Evolutionary conservation across 2,888 invertebrate genomes (phyloP), one percentile per base, ranked within the genome.

Genomic region (Cheiracanthium punctorium): DNA sequence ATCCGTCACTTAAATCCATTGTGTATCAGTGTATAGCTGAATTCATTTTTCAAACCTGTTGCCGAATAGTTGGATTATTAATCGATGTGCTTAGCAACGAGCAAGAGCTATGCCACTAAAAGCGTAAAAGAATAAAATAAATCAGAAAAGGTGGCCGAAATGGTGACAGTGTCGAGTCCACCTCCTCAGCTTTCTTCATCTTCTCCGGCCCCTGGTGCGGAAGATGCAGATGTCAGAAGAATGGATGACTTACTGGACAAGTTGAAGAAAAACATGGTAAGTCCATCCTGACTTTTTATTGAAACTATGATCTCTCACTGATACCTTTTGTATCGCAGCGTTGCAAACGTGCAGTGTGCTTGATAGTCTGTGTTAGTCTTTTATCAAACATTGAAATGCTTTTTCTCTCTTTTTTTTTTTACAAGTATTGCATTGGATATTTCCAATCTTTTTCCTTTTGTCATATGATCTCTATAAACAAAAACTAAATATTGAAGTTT

Each of bases 211-310:
- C 24, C 65, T 48, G 79, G 73, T 28, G 24, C 41, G 28, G 69
- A 79, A 1, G 82, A 77, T 33, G 67, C 32, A 29, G 37, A 67
- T 43, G 41, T 67, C 0, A 33, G 20, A 58, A 69, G 69, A 52
- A 85, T 85, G 84, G 79, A 85, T n/a, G 84, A 77, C 20, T 69
- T 85, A 32, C 28, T 85, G 12, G 84, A 80, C 17, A 69, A 85
- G 43, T 24, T 85, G 52, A 85, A 79, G 64, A 32, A 33, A 33
- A 85, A 52, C 69, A 79, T 85, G 84, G 84, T 85, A 29, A 79
- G 84, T 58, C 5, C 8, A 24, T 67, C n/a, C 14, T 14, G 8
- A 17, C 37, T 37, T 37, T 37, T 37, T 37, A 8, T 37, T n/a
- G n/a, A n/a, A n/a, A n/a, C n/a, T n/a, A n/a, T n/a, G n/a, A n/a